Base-by-base conservation (phyloP, 1,140 invertebrate species). In the Philopotamus ludificatus region DNA sequence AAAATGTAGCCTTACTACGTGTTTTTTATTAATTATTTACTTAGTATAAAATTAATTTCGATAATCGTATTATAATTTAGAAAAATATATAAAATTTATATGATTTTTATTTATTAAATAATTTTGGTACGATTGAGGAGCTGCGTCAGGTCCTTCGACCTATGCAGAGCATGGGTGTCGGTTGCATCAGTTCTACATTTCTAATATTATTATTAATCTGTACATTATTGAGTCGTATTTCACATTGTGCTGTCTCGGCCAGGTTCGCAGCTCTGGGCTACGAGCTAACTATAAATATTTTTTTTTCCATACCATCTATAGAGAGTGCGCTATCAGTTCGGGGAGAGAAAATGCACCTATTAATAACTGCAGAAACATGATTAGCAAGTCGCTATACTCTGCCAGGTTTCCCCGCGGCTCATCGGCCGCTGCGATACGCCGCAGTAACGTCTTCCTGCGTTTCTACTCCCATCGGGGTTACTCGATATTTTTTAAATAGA, bases 311-410 rank as follows among this genome's bases (percentile, higher is more conserved):
- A 18, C 15, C 10, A 21, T 4, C 15, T 16, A 53, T 53, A 2
- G 4, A 34, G 51, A 23, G 15, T 20, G 25, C 28, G 26, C 21
- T 4, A 49, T 18, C 21, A 3, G 47, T 4, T 49, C 21, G 16
- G 15, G 21, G 3, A 26, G 39, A 58, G 49, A 60, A 41, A 15
- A 55, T 25, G 25, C 12, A 28, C 16, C 26, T 41, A 61, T 60
- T 60, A 66, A 66, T 66, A 66, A 62, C 34, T 15, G 58, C 15
- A 28, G 45, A 57, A 66, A 61, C 39, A 61, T 66, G 65, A 66
- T 66, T 62, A 66, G 65, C 50, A 25, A 55, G 58, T 60, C 62
- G 58, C 61, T 34, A 55, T 44, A 28, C 10, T 49, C 28, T 41
- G 12, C 12, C 47, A 28, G 28, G 51, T 53, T 61, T 66, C 39